phyloP scores from a whole-genome alignment of 2,888 invertebrate genomes.

The Acrobasis repandana region DNA sequence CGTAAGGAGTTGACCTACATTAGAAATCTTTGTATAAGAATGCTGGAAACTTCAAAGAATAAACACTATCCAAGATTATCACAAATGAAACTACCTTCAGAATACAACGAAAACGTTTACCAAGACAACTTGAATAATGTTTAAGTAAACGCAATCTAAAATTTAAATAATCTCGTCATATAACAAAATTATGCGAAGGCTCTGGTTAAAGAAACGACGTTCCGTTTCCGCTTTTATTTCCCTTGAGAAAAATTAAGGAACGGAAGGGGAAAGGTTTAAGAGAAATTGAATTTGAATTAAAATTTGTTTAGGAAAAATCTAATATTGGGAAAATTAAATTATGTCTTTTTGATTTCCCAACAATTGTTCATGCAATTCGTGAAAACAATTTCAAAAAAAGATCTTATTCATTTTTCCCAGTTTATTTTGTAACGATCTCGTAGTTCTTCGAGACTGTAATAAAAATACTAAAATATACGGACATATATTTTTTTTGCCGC shows the following conservation, averaged over 20 bases:
- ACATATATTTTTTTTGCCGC: too few species aligned
- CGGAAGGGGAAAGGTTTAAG: not conserved
- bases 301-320: not conserved
- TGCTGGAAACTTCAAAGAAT: too few species aligned
- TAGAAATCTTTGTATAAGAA: too few species aligned
- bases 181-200: slow-evolving; percentile 6
- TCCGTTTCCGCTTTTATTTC: slow-evolving; percentile 6
- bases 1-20: too few species aligned
- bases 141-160: slow-evolving; percentile 4
- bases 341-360: not conserved
- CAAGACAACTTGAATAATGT: not conserved
- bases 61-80: not conserved
- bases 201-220: not conserved
- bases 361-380: too few species aligned
- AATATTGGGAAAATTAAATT: too few species aligned
- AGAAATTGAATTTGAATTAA: slow-evolving; percentile 1
- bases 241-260: not conserved
- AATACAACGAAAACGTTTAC: not conserved
- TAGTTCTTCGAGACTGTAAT: too few species aligned
- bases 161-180: slow-evolving; percentile 10
- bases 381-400: too few species aligned
- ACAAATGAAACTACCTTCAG: not conserved
- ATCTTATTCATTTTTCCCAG: too few species aligned
- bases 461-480: too few species aligned
- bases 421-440: too few species aligned